Evolutionary conservation across 2,113 vertebrate species (phyloP).

Genomic region (Spermophilus dauricus): DNA sequence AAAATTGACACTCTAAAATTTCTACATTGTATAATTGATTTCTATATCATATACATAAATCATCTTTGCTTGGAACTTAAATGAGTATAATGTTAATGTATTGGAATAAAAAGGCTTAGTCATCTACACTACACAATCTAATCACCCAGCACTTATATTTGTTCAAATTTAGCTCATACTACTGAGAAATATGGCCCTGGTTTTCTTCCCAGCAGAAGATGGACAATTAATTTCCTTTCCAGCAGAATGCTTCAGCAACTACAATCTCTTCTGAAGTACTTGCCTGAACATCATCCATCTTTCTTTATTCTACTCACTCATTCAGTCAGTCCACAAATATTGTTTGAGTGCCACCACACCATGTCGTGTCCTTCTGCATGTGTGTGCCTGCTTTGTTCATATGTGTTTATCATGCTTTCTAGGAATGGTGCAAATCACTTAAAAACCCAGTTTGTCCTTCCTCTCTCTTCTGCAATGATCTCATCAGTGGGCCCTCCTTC

Average conservation of each 20-base stretch:
- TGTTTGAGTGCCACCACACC: background rate
- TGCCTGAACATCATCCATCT: background rate
- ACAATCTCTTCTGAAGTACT: background rate
- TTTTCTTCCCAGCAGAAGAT: background rate
- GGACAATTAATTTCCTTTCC: conserved; percentile 14
- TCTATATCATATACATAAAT: background rate
- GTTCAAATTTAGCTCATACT: background rate
- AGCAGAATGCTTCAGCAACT: background rate
- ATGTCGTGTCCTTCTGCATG: background rate
- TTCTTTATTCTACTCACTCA: background rate
- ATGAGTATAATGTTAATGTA: background rate
- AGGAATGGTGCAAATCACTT: background rate
- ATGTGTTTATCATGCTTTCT: background rate
- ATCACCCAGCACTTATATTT: background rate
- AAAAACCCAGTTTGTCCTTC: background rate
- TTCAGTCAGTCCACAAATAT: background rate
- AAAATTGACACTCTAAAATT: background rate
- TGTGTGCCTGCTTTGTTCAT: background rate
- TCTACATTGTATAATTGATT: background rate
- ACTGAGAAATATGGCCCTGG: background rate
- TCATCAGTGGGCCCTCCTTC: background rate
- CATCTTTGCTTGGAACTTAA: background rate
- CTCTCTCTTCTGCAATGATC: background rate
- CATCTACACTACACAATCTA: background rate
- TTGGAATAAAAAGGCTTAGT: background rate